Evolutionary conservation across 2,797 vertebrate species (phyloP).

Genomic region (Cossypha niveicapilla): DNA sequence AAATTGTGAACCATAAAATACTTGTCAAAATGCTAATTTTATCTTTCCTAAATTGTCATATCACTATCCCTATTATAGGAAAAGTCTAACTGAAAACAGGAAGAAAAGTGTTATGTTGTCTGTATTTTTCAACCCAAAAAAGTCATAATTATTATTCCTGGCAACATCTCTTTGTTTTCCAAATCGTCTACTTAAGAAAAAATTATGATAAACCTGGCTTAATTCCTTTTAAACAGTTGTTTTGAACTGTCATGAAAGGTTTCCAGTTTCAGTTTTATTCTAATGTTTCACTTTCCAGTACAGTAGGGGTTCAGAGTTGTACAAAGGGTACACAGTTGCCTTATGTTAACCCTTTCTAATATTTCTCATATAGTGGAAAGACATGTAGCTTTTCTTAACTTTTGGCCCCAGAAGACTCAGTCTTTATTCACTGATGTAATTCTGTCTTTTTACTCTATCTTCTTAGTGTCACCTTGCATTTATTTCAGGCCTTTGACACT

Average conservation of each 20-base stretch:
- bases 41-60: constrained; percentile 40
- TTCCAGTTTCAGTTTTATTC: neutral
- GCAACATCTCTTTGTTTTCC: neutral
- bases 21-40: constrained; percentile 68
- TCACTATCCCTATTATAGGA: constrained; percentile 57
- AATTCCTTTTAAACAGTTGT: neutral
- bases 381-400: neutral
- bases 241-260: neutral
- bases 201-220: neutral
- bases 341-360: neutral
- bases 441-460: neutral
- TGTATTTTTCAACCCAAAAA: accelerated
- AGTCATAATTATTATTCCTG: neutral
- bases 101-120: neutral
- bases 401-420: neutral
- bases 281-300: neutral
- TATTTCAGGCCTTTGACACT: neutral
- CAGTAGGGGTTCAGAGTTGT: neutral
- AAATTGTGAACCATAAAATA: constrained; percentile 52
- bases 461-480: neutral
- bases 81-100: constrained; percentile 20
- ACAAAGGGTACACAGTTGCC: neutral
- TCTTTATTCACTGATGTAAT: neutral
- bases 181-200: neutral
- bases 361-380: neutral